Base-by-base conservation (phyloP, 2,113 vertebrate species). In the Chionis minor region DNA sequence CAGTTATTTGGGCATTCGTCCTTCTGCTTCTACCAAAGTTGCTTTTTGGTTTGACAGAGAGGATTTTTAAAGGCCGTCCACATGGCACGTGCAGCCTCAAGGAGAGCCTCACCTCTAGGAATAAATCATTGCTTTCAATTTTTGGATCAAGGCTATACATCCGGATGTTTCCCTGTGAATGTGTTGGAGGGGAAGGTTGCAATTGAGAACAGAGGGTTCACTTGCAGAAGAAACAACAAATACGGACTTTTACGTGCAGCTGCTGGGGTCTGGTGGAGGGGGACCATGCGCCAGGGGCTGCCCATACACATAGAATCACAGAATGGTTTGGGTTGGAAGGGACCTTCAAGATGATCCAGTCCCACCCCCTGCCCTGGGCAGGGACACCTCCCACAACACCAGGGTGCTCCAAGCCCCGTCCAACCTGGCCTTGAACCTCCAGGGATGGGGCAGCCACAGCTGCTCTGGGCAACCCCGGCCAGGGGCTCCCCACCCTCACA, bases 191-290 rank as follows among this genome's bases (percentile, higher is more conserved):
- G 38, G 4, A 35, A 70, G 27, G 35, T 4, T 19, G 30, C 51
- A 66, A 22, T 19, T 5, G 6, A 20, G 35, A 79, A 24, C 28
- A 72, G 44, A n/a, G 51, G 10, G 27, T 15, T 7, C 21, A 33
- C 17, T 10, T 30, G 19, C 44, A 40, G 51, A 51, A 56, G 24
- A 66, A 80, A 61, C 12, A 28, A 54, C 11, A 70, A 63, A 62
- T 12, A 24, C 0, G 2, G 30, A 9, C 6, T n/a, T 70, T 8
- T 6, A 12, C 1, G 3, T 20, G 15, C 38, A 4, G 27, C 9
- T 58, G 51, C 32, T 30, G 35, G 42, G 72, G 22, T 17, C 63
- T 71, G 90, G 35, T 11, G 35, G 28, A 19, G 38, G 16, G 27
- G 22, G 21, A 32, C n/a, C 8, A 1, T 17, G 20, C 55, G 27